Evolutionary conservation across 2,797 vertebrate species (phyloP).

Genomic region (Zonotrichia albicollis): DNA sequence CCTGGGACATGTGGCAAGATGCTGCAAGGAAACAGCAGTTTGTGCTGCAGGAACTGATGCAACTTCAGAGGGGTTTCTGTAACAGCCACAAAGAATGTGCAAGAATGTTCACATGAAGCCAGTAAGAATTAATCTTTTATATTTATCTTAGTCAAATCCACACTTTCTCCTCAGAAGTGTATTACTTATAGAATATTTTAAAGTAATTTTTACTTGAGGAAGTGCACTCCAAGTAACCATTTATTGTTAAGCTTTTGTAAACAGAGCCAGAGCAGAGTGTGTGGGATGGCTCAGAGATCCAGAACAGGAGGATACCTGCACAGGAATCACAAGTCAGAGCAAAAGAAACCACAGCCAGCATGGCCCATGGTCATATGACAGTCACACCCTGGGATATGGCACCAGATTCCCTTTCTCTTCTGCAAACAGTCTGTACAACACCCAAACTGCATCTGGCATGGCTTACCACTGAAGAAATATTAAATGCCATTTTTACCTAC

Average conservation of each 20-base stretch:
- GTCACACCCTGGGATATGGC: neutral
- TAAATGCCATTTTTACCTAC: neutral
- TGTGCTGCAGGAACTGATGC: constrained; percentile 36
- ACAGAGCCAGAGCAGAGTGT: neutral
- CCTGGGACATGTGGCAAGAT: neutral
- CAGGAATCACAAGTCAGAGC: neutral
- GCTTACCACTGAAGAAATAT: neutral
- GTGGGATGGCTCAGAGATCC: neutral
- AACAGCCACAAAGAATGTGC: neutral
- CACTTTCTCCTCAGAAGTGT: neutral
- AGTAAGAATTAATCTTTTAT: neutral
- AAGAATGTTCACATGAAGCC: neutral
- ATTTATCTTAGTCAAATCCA: neutral
- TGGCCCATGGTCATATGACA: neutral
- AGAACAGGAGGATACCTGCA: neutral
- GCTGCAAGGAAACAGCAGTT: neutral
- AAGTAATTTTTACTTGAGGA: neutral
- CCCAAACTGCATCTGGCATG: neutral
- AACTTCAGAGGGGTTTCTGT: neutral
- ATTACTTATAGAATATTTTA: neutral
- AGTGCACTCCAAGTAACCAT: neutral
- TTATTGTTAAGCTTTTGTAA: neutral
- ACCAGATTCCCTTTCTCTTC: neutral
- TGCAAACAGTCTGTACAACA: neutral
- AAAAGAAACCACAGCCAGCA: neutral